Percentiles rank a stretch among this genome's conserved stretches.
Conservation (phyloP, 2,888 invertebrate genomes). For the Adelognathus sp. region DNA sequence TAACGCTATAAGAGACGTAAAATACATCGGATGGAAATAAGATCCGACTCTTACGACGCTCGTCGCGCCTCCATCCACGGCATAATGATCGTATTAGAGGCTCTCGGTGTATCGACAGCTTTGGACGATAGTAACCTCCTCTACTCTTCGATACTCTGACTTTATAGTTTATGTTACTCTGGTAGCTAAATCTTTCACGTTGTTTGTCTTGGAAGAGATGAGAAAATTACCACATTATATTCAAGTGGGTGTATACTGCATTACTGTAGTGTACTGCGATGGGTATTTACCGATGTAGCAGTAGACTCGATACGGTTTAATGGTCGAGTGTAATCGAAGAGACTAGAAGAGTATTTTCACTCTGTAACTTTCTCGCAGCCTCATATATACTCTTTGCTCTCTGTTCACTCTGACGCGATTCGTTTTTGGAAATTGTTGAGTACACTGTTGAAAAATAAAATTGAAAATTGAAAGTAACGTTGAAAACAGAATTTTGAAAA, state of each 20-base stretch:
- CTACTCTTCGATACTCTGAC: background rate
- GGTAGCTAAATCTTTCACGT: background rate
- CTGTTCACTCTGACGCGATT: background rate
- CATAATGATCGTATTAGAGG: background rate
- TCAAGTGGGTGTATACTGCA: constrained; percentile 6
- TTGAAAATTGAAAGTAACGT: no score
- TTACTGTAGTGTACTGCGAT: background rate
- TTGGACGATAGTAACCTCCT: background rate
- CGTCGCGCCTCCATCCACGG: background rate
- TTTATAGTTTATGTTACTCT: background rate
- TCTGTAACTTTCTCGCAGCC: constrained; percentile 15
- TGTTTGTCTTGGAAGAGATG: constrained; percentile 4
- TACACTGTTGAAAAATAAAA: no score
- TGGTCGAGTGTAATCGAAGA: constrained; percentile 30
- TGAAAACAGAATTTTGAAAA: no score
- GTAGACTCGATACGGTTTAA: constrained; percentile 37
- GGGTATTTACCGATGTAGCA: background rate
- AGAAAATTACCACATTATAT: constrained; percentile 9
- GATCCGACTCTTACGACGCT: background rate
- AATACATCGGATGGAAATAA: background rate
- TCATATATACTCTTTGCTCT: background rate
- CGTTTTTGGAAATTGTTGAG: background rate
- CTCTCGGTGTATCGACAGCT: background rate
- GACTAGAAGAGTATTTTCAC: constrained; percentile 18
- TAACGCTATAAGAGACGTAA: background rate